phyloP scores from a whole-genome alignment of 2,797 vertebrate genomes.

The Gallinago nigripennis region DNA sequence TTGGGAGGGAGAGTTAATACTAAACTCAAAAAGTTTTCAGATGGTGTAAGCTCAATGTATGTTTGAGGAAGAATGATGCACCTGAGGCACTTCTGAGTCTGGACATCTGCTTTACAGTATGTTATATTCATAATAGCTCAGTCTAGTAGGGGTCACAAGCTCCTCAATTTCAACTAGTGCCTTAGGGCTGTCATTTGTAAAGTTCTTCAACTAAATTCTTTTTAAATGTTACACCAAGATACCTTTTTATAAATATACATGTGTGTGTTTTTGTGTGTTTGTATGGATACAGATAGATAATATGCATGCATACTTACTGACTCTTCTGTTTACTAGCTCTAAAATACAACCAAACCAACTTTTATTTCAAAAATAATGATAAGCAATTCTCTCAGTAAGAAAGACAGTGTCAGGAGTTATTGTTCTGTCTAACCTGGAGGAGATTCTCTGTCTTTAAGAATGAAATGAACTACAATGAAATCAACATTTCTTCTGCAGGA shows the following conservation, averaged over 20 bases:
- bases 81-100: conserved; percentile 50
- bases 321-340: not conserved
- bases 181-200: conserved; percentile 23
- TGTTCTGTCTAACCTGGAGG: not conserved
- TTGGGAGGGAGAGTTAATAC: not conserved
- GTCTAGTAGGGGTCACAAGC: conserved; percentile 35
- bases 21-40: conserved; percentile 38
- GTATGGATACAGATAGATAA: accelerated
- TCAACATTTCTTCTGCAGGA: not conserved
- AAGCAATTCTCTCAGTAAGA: not conserved
- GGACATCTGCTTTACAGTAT: conserved; percentile 54
- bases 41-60: conserved; percentile 17
- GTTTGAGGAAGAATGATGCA: conserved; percentile 37
- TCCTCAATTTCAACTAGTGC: conserved; percentile 15
- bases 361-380: not conserved
- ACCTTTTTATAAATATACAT: not conserved
- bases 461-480: not conserved
- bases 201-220: conserved; percentile 15
- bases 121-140: conserved; percentile 22
- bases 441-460: conserved; percentile 2
- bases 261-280: not conserved
- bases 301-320: not conserved
- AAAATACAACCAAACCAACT: not conserved
- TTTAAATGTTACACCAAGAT: not conserved
- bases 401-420: not conserved